Base-by-base conservation (phyloP, 2,113 vertebrate species). In the Scophthalmus maximus region DNA sequence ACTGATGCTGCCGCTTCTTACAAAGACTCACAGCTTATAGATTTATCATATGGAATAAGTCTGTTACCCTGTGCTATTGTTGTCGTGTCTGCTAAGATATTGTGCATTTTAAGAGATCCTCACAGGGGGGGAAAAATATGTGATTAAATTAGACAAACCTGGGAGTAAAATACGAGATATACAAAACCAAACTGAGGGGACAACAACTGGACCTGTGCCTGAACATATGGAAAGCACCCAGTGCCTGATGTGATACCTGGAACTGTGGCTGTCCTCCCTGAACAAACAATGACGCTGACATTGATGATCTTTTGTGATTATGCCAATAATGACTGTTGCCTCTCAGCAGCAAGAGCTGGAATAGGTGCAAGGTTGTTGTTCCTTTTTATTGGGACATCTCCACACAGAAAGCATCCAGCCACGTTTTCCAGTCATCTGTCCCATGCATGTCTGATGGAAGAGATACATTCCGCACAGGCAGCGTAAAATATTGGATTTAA, bases 1-100 rank as follows among this genome's bases (percentile, higher is more conserved):
- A 71, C 61, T 30, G 58, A 65, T 50, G 32, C 69, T 53, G 61
- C 63, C 68, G 62, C 64, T 68, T 63, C 63, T 47, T 58, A 42
- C 27, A n/a, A 6, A 44, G 12, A 49, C 27, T 29, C 51, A 18
- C 11, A 34, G 52, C 20, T 53, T 68, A 63, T 32, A 69, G 32
- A 61, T 64, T 50, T 27, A 34, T 76, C 14, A 44, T 23, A n/a
- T 56, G 32, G 30, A 60, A 65, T n/a, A 38, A 25, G 17, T 26
- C 22, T 47, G 18, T 38, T 42, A 18, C 42, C 9, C 15, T 56
- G n/a, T n/a, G n/a, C n/a, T n/a, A n/a, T n/a, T n/a, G n/a, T n/a
- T n/a, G n/a, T n/a, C n/a, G n/a, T n/a, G n/a, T n/a, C n/a, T n/a
- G n/a, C n/a, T n/a, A n/a, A n/a, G n/a, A n/a, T n/a, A n/a, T 47